These are phyloP conservation scores for Danionella cerebrum DNA, from an alignment of 2,113 vertebrate genomes.

Conservation along the genomic window DNA sequence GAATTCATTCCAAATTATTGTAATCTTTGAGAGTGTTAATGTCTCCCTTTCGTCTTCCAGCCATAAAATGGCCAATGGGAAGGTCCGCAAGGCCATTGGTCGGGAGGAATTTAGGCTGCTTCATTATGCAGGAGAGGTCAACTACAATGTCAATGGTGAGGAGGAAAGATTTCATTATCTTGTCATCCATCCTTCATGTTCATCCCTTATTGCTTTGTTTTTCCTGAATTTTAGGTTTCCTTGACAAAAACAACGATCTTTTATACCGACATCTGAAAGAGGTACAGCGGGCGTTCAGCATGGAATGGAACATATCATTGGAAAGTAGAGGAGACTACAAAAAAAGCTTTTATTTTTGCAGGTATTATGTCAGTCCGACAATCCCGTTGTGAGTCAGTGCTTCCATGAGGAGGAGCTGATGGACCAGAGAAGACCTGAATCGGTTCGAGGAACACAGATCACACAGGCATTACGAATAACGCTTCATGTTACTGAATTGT, in stretches of 20 bases:
- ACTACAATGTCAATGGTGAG: constrained; percentile 84
- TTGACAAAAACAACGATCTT: constrained; percentile 96
- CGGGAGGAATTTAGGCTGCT: constrained; percentile 88
- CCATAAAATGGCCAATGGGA: constrained; percentile 91
- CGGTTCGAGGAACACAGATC: constrained; percentile 61
- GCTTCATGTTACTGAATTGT: not conserved
- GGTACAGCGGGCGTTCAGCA: constrained; percentile 53
- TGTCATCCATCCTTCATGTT: not conserved
- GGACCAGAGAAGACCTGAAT: constrained; percentile 90
- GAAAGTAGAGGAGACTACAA: too few species aligned
- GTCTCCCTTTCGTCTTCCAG: constrained; percentile 59
- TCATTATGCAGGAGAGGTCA: constrained; percentile 95
- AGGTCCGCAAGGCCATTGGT: constrained; percentile 80
- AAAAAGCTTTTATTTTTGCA: constrained; percentile 46
- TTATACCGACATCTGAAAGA: constrained; percentile 94
- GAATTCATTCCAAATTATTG: too few species aligned
- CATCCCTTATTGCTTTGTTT: not conserved
- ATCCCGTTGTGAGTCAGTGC: constrained; percentile 81
- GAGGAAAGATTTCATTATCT: not conserved
- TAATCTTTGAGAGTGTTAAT: too few species aligned
- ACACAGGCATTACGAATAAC: not conserved
- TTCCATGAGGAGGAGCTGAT: constrained; percentile 83
- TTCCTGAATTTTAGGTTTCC: constrained; percentile 70
- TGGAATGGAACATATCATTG: too few species aligned
- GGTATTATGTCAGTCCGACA: constrained; percentile 89